phyloP scores from a whole-genome alignment of 2,888 invertebrate species.

The Subacronicta megacephala region DNA sequence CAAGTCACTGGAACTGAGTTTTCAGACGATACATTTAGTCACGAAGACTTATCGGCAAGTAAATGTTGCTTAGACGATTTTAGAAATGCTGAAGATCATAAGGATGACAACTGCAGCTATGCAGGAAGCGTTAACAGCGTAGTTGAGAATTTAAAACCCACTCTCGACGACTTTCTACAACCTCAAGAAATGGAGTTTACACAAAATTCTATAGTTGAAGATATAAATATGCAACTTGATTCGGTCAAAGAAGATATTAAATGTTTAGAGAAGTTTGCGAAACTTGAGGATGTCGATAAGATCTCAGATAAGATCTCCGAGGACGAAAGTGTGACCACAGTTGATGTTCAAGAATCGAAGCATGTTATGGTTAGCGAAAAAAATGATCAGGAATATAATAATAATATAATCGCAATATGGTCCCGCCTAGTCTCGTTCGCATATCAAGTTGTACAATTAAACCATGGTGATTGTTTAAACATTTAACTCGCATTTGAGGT shows the following conservation, averaged over 20 bases:
- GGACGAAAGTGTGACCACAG: constrained; percentile 46
- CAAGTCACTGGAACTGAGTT: constrained; percentile 47
- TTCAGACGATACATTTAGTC: constrained; percentile 58
- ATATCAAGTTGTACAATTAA: constrained; percentile 76
- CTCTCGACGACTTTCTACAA: constrained; percentile 30
- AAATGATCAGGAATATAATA: constrained; percentile 56
- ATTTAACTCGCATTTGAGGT: constrained; percentile 8
- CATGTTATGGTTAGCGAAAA: constrained; percentile 40
- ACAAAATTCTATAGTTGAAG: constrained; percentile 65
- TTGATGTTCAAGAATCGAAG: constrained; percentile 37
- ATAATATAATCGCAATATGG: constrained; percentile 71
- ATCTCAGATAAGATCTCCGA: constrained; percentile 61
- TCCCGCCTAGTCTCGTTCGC: constrained; percentile 81
- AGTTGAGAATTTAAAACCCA: constrained; percentile 59
- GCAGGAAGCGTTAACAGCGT: constrained; percentile 66
- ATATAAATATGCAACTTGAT: constrained; percentile 71
- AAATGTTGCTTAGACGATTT: constrained; percentile 63
- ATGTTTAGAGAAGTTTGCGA: constrained; percentile 68
- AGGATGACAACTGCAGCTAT: constrained; percentile 58
- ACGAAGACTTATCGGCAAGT: constrained; percentile 54
- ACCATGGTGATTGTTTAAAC: constrained; percentile 70
- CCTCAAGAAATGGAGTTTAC: constrained; percentile 38
- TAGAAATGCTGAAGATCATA: constrained; percentile 58
- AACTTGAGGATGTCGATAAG: constrained; percentile 61
- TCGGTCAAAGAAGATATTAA: constrained; percentile 72